Evolutionary conservation across 2,797 vertebrate genomes (phyloP), one percentile per base, ranked within the genome.

Genomic region (Hippoglossus hippoglossus): DNA sequence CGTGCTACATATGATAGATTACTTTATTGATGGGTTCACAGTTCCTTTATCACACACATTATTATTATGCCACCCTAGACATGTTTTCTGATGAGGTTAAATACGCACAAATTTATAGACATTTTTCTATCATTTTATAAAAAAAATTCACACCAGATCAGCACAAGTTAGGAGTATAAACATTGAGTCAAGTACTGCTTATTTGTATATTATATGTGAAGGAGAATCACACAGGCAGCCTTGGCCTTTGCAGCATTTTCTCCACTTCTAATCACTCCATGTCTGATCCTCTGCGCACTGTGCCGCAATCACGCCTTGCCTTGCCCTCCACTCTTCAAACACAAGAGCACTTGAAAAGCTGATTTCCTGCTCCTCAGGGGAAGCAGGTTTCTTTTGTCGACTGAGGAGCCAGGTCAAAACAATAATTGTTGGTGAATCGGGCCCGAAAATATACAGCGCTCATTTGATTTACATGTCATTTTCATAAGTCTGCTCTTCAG

Each of bases 341-440:
- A 92, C 85, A 82, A 93, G 90, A 91, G 92, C 89, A 74, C 91
- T 93, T 86, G 88, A 93, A 88, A 89, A 85, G 81, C 90, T 91
- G 91, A 91, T 92, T 92, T 90, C 85, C 91, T 92, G 86, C 90
- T 92, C 89, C 90, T 91, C 89, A 77, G 81, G 85, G 83, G 79
- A 88, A 89, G 86, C 86, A 79, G 84, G 76, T 87, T 92, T 89
- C 89, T 91, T 90, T 91, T 91, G 86, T 92, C 76, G 69, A 76
- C 80, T 58, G 81, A 91, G 87, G 86, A 91, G 88, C 79, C 57
- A 28, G 91, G 90, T 92, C 91, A 90, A 92, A 91, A 92, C 89
- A 92, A 93, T 93, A 90, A 93, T 92, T 93, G 89, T 89, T 81
- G 79, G 80, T 79, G 81, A 92, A 92, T 87, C 67, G 25, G 75